phyloP scores from a whole-genome alignment of 2,888 invertebrate species.

The Cephus sareptanus region DNA sequence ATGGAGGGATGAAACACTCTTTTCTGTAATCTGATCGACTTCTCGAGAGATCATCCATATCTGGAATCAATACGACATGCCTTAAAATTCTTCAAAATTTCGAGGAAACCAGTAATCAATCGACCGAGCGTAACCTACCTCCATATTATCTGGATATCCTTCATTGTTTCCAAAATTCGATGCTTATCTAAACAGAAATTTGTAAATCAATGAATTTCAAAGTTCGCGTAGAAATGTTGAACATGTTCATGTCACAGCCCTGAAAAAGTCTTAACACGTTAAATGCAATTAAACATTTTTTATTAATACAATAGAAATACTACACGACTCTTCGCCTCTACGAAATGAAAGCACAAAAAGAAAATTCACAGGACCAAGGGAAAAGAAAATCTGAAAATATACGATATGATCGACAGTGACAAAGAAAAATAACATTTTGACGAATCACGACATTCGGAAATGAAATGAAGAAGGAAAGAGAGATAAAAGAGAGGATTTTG shows the following conservation, averaged over 20 bases:
- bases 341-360: not conserved
- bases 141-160: not conserved
- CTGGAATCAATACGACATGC: too few relatives aligned
- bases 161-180: not conserved
- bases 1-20: too few relatives aligned
- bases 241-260: not conserved
- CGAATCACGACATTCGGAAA: not conserved
- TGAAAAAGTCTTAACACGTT: not conserved
- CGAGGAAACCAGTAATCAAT: too few relatives aligned
- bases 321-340: not conserved
- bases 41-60: too few relatives aligned
- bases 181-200: not conserved
- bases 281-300: not conserved
- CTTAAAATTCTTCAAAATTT: too few relatives aligned
- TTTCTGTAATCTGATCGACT: too few relatives aligned
- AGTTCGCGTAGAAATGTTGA: not conserved
- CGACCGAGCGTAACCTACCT: too few relatives aligned
- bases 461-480: not conserved
- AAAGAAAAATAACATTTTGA: not conserved
- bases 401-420: not conserved
- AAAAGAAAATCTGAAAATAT: not conserved
- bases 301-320: not conserved
- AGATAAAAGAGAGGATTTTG: not conserved
- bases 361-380: not conserved
- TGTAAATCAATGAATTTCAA: not conserved